phyloP scores from a whole-genome alignment of 1,140 invertebrate species.

The Drosophila baimaii region DNA sequence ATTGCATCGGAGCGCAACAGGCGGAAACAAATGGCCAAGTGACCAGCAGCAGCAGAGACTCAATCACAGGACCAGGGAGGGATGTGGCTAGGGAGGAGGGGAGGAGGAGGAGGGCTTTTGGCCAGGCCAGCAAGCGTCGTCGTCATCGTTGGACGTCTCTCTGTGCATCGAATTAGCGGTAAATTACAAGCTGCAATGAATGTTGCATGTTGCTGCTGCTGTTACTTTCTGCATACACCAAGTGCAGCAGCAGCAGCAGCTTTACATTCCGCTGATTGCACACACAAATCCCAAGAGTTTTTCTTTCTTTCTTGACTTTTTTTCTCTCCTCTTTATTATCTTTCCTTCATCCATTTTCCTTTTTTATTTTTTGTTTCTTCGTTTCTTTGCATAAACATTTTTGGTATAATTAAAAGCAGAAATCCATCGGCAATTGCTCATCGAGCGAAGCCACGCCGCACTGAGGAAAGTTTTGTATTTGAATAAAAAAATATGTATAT shows the following conservation, averaged over 20 bases:
- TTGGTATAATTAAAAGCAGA: slow-evolving; percentile 65
- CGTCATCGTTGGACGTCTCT: slow-evolving; percentile 52
- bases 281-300: slow-evolving; percentile 61
- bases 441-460: slow-evolving; percentile 33
- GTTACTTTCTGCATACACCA: slow-evolving; percentile 57
- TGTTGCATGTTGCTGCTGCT: slow-evolving; percentile 43
- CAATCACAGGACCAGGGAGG: not conserved
- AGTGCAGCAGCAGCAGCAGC: slow-evolving; percentile 35
- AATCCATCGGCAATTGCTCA: slow-evolving; percentile 57
- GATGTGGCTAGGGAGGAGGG: not conserved
- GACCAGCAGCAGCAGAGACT: slow-evolving; percentile 39
- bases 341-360: not conserved
- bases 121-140: slow-evolving; percentile 24
- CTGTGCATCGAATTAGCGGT: slow-evolving; percentile 75
- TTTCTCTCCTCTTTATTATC: not conserved
- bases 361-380: slow-evolving; percentile 2
- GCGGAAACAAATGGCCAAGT: slow-evolving; percentile 66
- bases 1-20: slow-evolving; percentile 62
- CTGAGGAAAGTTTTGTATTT: slow-evolving; percentile 35
- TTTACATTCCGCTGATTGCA: slow-evolving; percentile 64
- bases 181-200: slow-evolving; percentile 69
- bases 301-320: slow-evolving; percentile 13
- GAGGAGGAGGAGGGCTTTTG: not conserved
- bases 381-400: slow-evolving; percentile 49
- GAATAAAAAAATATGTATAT: slow-evolving; percentile 2